A percentile compares a stretch with the other conserved stretches of the same genome.
Evolutionary conservation across 2,113 vertebrate species (phyloP).

Genomic region (Ctenodactylus gundi): DNA sequence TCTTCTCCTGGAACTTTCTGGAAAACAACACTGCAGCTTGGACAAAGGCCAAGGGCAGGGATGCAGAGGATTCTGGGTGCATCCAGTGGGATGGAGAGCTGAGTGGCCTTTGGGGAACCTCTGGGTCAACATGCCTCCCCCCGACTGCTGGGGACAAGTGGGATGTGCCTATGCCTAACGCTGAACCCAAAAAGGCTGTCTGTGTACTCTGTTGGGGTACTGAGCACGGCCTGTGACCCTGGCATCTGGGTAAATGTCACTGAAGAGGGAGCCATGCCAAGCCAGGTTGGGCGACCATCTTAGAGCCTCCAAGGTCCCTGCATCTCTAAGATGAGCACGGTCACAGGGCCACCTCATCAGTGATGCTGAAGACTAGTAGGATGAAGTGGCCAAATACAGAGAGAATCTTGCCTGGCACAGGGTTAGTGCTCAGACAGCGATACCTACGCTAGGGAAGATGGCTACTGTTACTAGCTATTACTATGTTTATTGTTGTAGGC

Average conservation of each 20-base stretch:
- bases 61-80: not conserved
- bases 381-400: not conserved
- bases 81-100: not conserved
- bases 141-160: not conserved
- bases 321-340: not conserved
- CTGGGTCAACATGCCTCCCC: not conserved
- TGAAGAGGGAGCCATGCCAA: not conserved
- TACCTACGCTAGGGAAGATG: too few species aligned
- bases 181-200: not conserved
- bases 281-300: not conserved
- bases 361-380: not conserved
- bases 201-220: not conserved
- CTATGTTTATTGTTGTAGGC: too few species aligned
- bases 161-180: not conserved
- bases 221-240: not conserved
- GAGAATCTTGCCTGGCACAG: not conserved
- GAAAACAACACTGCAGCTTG: not conserved
- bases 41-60: not conserved
- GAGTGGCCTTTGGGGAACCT: not conserved
- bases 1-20: not conserved
- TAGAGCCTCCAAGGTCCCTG: not conserved
- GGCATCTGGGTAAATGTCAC: not conserved
- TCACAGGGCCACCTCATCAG: not conserved
- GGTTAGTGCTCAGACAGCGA: not conserved
- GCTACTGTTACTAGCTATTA: too few species aligned